Conservation (phyloP, 2,888 invertebrate genomes). For the Drosophila vallismaia region DNA sequence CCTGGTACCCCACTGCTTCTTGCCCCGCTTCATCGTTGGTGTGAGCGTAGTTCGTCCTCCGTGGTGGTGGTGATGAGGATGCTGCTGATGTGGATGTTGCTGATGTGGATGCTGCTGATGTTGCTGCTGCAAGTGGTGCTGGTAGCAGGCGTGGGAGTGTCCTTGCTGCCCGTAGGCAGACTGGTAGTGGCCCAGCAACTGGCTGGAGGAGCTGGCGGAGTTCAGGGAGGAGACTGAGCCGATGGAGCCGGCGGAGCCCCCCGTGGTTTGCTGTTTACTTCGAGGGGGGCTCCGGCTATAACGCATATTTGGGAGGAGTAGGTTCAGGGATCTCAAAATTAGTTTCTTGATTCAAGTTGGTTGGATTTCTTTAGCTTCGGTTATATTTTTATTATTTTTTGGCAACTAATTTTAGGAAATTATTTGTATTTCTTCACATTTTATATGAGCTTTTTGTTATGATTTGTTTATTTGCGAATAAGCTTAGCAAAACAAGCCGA, state of each 20-base stretch:
- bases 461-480: conserved; percentile 44
- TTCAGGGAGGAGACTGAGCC: conserved; percentile 73
- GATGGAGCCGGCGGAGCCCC: conserved; percentile 79
- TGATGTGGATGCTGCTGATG: conserved; percentile 56
- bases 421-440: background rate
- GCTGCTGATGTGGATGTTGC: conserved; percentile 24
- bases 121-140: conserved; percentile 66
- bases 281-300: conserved; percentile 83
- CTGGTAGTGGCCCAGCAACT: conserved; percentile 46
- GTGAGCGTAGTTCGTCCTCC: conserved; percentile 58
- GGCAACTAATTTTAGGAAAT: conserved; percentile 19
- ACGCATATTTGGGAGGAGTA: conserved; percentile 65
- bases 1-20: conserved; percentile 84
- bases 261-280: conserved; percentile 73
- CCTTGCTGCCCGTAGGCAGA: conserved; percentile 49
- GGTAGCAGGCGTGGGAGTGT: conserved; percentile 62
- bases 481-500: conserved; percentile 65
- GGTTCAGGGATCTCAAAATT: conserved; percentile 47
- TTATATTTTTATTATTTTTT: conserved; percentile 8
- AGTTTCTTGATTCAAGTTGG: conserved; percentile 37
- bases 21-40: conserved; percentile 81
- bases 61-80: conserved; percentile 50
- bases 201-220: conserved; percentile 32
- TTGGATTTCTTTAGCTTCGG: conserved; percentile 9
- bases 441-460: conserved; percentile 1